Evolutionary conservation across 2,888 invertebrate genomes (phyloP).

Genomic region (Deroplatys truncata): DNA sequence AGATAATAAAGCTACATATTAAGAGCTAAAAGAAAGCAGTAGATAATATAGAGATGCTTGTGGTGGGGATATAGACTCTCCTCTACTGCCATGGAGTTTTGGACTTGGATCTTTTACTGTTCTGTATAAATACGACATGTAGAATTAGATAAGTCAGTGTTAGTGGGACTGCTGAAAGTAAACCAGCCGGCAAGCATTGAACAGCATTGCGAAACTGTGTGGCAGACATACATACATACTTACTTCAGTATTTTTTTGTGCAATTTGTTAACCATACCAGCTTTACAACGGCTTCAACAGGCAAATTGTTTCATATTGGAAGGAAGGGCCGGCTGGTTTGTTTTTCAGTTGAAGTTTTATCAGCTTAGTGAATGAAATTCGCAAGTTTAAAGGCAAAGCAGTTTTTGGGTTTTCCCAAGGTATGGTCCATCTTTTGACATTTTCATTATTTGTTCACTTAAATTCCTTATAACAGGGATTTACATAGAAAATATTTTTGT

Average conservation of each 20-base stretch:
- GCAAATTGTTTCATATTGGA: not conserved
- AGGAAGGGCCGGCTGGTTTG: not conserved
- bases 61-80: not conserved
- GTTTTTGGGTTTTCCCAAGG: not conserved
- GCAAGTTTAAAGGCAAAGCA: not conserved
- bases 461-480: too few species aligned
- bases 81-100: not conserved
- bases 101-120: not conserved
- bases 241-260: not conserved
- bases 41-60: not conserved
- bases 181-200: not conserved
- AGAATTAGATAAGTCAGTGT: not conserved
- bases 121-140: not conserved
- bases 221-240: not conserved
- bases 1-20: too few species aligned
- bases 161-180: not conserved
- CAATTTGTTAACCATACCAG: not conserved
- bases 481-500: too few species aligned
- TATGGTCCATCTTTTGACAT: not conserved
- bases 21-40: not conserved
- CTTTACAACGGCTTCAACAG: not conserved
- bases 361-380: constrained; percentile 15
- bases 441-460: not conserved
- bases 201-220: not conserved
- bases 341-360: not conserved